Conservation (phyloP, 2,113 vertebrate species). For the Pampusana beccarii region DNA sequence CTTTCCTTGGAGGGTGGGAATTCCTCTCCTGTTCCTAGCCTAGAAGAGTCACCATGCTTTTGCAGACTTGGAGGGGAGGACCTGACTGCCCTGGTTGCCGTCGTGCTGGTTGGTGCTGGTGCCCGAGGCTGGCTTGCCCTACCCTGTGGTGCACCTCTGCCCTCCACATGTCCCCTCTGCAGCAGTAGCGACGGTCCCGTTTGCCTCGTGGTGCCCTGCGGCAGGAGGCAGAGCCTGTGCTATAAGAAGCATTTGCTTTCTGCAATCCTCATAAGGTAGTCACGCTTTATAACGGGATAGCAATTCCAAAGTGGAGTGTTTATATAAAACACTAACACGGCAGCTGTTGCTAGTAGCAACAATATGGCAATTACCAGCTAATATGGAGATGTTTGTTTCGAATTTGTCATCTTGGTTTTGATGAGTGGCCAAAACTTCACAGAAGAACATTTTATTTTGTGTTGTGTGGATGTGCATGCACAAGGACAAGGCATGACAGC, state of each 20-base stretch:
- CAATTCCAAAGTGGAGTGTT: slow-evolving; percentile 25
- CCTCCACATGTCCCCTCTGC: fast-evolving
- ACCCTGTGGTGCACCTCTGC: not conserved
- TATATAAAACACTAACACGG: slow-evolving; percentile 19
- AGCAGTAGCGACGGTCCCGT: fast-evolving
- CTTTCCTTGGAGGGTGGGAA: not conserved
- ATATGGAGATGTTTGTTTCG: slow-evolving; percentile 54
- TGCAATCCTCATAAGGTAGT: slow-evolving; percentile 39
- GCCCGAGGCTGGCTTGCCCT: fast-evolving
- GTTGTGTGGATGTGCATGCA: not conserved
- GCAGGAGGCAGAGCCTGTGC: not conserved
- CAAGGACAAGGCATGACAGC: not conserved
- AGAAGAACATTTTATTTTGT: slow-evolving; percentile 62
- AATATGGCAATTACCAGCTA: slow-evolving; percentile 48
- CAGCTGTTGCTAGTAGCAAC: slow-evolving; percentile 60
- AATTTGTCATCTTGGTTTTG: slow-evolving; percentile 53
- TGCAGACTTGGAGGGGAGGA: not conserved
- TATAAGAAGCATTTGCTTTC: not conserved
- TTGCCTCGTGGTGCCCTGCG: not conserved
- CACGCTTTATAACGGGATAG: not conserved
- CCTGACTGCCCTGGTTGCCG: not conserved
- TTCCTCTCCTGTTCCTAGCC: not conserved
- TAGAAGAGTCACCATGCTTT: not conserved
- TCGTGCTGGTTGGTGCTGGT: fast-evolving
- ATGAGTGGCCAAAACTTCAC: slow-evolving; percentile 26